phyloP scores from a whole-genome alignment of 2,797 vertebrate species.

The Sus cebifrons region DNA sequence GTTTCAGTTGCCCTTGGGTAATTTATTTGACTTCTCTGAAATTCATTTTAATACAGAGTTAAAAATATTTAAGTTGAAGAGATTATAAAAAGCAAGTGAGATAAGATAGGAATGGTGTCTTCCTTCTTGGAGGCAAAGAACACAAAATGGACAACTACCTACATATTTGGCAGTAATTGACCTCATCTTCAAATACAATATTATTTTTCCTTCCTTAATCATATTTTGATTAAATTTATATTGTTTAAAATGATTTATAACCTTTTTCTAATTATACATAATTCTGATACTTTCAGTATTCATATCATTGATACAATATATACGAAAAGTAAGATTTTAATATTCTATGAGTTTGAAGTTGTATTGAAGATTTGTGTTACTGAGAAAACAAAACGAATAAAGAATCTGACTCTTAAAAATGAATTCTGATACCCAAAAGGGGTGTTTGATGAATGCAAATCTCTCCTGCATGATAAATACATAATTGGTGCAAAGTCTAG shows the following conservation, averaged over 20 bases:
- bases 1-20: neutral
- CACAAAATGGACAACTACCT: neutral
- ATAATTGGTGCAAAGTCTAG: neutral
- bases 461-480: neutral
- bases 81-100: neutral
- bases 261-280: neutral
- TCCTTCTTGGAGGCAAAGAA: neutral
- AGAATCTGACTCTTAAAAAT: neutral
- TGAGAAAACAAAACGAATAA: neutral
- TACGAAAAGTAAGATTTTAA: neutral
- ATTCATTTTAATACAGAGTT: neutral
- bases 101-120: neutral
- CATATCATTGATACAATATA: neutral
- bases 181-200: neutral
- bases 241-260: neutral
- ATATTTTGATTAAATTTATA: neutral
- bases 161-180: neutral
- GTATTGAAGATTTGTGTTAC: neutral
- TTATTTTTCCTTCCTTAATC: neutral
- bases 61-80: neutral
- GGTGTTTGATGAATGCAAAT: neutral
- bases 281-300: constrained; percentile 23
- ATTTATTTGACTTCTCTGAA: constrained; percentile 18
- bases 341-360: neutral
- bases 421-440: neutral